Evolutionary conservation across 2,888 invertebrate species (phyloP).

Genomic region (Idaea dimidiata): DNA sequence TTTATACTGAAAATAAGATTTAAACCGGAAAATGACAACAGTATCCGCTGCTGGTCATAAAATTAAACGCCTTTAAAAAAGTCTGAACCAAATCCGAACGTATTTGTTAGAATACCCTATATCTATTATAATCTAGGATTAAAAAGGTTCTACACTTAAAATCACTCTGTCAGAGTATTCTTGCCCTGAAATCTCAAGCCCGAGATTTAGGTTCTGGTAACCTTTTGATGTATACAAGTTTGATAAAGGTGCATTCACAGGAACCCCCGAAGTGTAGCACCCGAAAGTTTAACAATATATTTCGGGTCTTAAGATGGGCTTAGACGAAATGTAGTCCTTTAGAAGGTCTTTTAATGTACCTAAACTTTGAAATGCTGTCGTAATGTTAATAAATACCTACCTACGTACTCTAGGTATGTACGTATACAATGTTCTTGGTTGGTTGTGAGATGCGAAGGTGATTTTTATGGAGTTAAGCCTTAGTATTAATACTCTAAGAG

Average conservation of each 20-base stretch:
- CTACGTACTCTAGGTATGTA: background rate
- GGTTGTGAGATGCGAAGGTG: too few relatives aligned
- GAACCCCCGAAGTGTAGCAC: background rate
- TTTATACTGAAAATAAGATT: too few relatives aligned
- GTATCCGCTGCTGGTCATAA: too few relatives aligned
- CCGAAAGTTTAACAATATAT: background rate
- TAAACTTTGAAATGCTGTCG: background rate
- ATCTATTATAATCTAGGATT: too few relatives aligned
- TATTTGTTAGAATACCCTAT: too few relatives aligned
- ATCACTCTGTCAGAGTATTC: background rate
- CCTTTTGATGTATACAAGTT: background rate
- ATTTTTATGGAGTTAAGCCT: too few relatives aligned
- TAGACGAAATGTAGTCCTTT: background rate
- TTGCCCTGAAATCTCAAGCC: background rate
- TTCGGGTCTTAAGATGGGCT: background rate
- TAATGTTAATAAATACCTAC: background rate
- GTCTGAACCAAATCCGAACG: too few relatives aligned
- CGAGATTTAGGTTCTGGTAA: background rate
- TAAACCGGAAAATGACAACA: too few relatives aligned
- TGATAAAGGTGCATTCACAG: slow-evolving; percentile 1
- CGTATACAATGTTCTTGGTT: too few relatives aligned
- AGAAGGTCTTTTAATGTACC: background rate
- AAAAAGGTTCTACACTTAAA: background rate
- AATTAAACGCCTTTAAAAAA: too few relatives aligned
- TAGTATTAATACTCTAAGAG: too few relatives aligned